Evolutionary conservation across 1,140 invertebrate genomes (phyloP).

Genomic region (Drosophila virilis): DNA sequence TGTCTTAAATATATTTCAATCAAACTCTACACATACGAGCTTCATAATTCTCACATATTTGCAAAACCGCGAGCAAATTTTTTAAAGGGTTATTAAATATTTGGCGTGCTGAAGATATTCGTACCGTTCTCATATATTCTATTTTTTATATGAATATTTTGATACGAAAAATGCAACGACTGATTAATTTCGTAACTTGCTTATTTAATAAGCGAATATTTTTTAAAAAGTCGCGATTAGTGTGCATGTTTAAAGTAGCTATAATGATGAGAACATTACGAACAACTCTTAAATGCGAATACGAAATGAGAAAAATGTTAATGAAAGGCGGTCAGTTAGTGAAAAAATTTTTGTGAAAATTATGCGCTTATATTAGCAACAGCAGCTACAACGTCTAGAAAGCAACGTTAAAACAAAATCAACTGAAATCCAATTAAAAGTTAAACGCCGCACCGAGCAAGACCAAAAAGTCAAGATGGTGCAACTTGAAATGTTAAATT

Average conservation of each 20-base stretch:
- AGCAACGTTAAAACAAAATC: constrained; percentile 36
- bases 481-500: constrained; percentile 45
- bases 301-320: constrained; percentile 53
- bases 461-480: constrained; percentile 27
- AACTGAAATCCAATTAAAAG: constrained; percentile 77
- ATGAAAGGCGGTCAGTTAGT: constrained; percentile 58
- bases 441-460: constrained; percentile 62
- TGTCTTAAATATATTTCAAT: no score
- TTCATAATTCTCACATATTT: no score
- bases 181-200: no score
- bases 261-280: constrained; percentile 41
- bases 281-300: constrained; percentile 48
- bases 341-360: constrained; percentile 66
- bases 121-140: no score
- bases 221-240: no score
- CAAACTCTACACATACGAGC: no score
- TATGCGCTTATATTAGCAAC: constrained; percentile 58
- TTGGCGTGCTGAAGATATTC: no score
- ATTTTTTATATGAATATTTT: no score
- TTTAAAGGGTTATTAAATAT: no score
- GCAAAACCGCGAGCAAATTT: no score
- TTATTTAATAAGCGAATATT: no score
- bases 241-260: not conserved
- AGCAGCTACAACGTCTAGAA: constrained; percentile 1
- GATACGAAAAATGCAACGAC: no score